Percentiles rank a stretch among this genome's conserved stretches.
These are phyloP conservation scores for Pheosia tremula DNA, from an alignment of 2,888 invertebrate genomes.

Conservation along the genomic window DNA sequence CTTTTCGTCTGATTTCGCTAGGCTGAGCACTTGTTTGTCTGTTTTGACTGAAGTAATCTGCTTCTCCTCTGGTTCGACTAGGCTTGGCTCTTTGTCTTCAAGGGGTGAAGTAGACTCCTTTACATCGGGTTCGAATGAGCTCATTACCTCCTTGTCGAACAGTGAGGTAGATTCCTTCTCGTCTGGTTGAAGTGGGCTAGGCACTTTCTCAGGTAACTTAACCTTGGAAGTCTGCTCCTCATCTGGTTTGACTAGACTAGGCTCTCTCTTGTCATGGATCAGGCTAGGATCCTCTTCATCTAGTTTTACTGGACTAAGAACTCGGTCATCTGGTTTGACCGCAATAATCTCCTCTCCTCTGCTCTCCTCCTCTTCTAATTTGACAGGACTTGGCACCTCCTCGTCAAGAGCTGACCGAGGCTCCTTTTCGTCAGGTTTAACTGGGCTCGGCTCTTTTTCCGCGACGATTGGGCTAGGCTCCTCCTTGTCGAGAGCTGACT, in stretches of 20 bases:
- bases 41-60: too few relatives aligned
- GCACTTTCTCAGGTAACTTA: conserved; percentile 1
- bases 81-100: neutral
- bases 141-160: too few relatives aligned
- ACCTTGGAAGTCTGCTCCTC: neutral
- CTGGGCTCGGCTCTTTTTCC: neutral
- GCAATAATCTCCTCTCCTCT: conserved; percentile 9
- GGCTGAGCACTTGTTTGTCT: too few relatives aligned
- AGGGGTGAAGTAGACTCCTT: neutral
- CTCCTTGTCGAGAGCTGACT: conserved; percentile 10
- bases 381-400: conserved; percentile 14
- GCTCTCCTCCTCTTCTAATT: too few relatives aligned
- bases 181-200: neutral
- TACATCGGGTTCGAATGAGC: too few relatives aligned
- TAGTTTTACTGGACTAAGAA: conserved; percentile 7
- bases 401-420: conserved; percentile 8
- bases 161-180: conserved; percentile 7
- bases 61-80: too few relatives aligned
- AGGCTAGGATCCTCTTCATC: conserved; percentile 11
- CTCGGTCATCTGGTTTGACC: conserved; percentile 7
- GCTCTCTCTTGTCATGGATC: conserved; percentile 9
- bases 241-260: conserved; percentile 5
- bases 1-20: conserved; percentile 7
- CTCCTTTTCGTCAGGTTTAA: conserved; percentile 11
- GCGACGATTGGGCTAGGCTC: conserved; percentile 6